Evolutionary conservation across 2,797 vertebrate genomes (phyloP).

Genomic region (Cirrhinus molitorella): DNA sequence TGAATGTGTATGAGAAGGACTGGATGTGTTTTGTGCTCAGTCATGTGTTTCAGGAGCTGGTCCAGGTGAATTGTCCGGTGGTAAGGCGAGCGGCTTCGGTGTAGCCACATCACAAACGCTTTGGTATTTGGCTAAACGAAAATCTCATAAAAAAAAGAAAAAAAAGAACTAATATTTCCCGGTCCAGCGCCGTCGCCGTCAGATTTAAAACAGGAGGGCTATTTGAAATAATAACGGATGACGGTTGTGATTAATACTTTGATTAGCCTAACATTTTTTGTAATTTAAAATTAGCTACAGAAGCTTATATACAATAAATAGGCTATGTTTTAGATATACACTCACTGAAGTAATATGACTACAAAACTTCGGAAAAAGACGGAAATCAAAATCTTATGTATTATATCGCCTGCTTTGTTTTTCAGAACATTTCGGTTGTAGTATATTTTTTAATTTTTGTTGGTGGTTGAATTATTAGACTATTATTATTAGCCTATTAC

Average conservation of each 20-base stretch:
- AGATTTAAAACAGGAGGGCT: background rate
- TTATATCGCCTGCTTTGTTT: background rate
- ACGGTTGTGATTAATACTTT: background rate
- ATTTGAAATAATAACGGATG: background rate
- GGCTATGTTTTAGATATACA: background rate
- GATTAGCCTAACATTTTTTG: no score
- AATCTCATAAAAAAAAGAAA: background rate
- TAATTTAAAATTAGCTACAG: background rate
- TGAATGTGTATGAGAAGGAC: background rate
- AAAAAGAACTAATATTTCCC: background rate
- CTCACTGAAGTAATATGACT: background rate
- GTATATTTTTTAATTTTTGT: background rate
- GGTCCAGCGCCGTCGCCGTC: background rate
- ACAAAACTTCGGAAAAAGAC: background rate
- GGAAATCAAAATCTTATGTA: background rate
- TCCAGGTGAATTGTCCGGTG: slow-evolving; percentile 1
- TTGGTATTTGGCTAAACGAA: background rate
- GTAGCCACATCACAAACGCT: background rate
- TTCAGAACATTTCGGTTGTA: background rate
- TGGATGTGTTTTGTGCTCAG: background rate
- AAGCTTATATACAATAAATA: no score
- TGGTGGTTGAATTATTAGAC: background rate
- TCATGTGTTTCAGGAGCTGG: background rate
- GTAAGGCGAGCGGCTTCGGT: background rate
- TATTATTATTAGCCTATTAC: background rate